Evolutionary conservation across 2,113 vertebrate genomes (phyloP).

Genomic region (Mormoops blainvillei): DNA sequence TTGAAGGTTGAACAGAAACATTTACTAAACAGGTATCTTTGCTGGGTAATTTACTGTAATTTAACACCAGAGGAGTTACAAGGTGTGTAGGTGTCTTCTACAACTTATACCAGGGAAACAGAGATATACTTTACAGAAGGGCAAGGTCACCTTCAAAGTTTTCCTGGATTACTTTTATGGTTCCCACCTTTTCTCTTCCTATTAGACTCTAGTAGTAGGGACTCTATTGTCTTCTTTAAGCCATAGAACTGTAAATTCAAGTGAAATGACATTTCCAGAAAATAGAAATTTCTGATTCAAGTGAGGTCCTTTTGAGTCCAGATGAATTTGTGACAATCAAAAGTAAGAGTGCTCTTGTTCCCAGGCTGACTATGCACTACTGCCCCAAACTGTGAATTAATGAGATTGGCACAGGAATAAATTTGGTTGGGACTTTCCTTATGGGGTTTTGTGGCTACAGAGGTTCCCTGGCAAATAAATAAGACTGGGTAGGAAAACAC

Average conservation of each 20-base stretch:
- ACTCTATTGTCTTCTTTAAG: background rate
- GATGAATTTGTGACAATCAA: background rate
- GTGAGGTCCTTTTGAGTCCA: background rate
- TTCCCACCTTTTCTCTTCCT: background rate
- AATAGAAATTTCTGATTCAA: constrained; percentile 9
- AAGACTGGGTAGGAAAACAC: background rate
- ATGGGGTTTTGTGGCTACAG: background rate
- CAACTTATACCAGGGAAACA: background rate
- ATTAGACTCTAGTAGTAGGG: background rate
- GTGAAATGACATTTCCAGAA: background rate
- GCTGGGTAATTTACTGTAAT: background rate
- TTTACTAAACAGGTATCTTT: background rate
- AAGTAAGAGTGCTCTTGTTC: background rate
- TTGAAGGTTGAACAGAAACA: background rate
- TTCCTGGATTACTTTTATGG: background rate
- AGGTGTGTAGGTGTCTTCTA: background rate
- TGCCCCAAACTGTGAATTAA: background rate
- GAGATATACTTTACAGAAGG: background rate
- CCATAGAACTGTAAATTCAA: background rate
- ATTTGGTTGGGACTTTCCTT: background rate
- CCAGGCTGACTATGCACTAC: background rate
- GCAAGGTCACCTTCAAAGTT: background rate
- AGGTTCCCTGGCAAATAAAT: background rate
- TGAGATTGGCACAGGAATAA: background rate
- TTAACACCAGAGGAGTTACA: background rate